Evolutionary conservation across 2,888 invertebrate species (phyloP), one percentile per base, ranked within the genome.

Genomic region (Melieria picta): DNA sequence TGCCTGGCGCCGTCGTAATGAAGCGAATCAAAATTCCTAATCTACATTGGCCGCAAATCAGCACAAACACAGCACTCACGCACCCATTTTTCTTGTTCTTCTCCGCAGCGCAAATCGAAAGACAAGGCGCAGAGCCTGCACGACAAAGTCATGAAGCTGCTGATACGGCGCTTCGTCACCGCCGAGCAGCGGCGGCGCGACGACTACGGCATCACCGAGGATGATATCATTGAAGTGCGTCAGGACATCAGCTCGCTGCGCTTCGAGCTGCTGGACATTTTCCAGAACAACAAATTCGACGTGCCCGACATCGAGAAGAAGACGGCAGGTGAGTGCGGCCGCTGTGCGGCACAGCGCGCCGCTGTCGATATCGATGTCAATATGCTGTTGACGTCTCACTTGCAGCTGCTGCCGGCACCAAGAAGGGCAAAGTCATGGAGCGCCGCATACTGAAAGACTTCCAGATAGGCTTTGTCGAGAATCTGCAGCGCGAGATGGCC

Each of bases 161-260:
- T 98, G 74, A 93, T 98, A 43, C 91, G 96, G 68, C 91, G 98
- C 52, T 98, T 97, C 88, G 93, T 98, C 13, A 96, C 94, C 0
- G 92, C 94, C 0, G 95, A 95, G 84, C 96, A 96, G 85, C 88
- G 94, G 60, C 95, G 94, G 77, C 90, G 95, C 65, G 97, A 98
- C 84, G 95, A 96, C 69, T 94, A 93, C 74, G 95, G 96, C 7
- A 94, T 98, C 43, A 97, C 96, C 0, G 98, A 98, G 84, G 99
- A 99, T 87, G 98, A 99, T 86, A 95, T 99, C 76, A 97, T 97
- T 91, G 99, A 99, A 89, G 96, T 98, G 81, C 91, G 98, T 79
- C 98, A 98, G 83, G 98, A 98, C 84, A 97, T 98, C 75, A 97
- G 96, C n/a, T 94, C 96, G 5, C 90, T 98, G 77, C 90, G 97